Base-by-base conservation (phyloP, 2,113 vertebrate species). In the Perccottus glenii region DNA sequence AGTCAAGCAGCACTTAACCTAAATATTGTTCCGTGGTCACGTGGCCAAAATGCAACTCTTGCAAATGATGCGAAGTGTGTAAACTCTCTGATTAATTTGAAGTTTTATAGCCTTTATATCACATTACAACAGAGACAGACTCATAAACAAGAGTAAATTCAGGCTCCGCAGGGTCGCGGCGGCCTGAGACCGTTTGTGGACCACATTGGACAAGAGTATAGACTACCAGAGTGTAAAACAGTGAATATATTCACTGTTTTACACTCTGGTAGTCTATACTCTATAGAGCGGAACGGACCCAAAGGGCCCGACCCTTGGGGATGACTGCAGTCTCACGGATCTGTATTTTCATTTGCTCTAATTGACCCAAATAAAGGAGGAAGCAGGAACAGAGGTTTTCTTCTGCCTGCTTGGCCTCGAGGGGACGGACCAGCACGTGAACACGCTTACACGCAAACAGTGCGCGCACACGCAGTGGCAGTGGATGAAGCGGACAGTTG, bases 321-420 rank as follows among this genome's bases (percentile, higher is more conserved):
- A 53, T 15, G 60, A 50, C 49, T 56, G 46, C 59, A 47, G 56
- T 60, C 56, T 48, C 50, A 35, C 62, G 76, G 58, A 87, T 90
- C 81, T 88, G 86, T 89, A 50, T 87, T 87, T 88, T 90, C 88
- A 92, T 92, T 92, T 93, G 90, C 86, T 85, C 85, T 92, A 94
- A 94, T 94, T 95, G 94, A 95, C 94, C 93, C 92, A 94, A 89
- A 96, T 94, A 94, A 90, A 91, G 85, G 89, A 78, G 60, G 78
- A 64, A 59, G 46, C 83, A 75, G 81, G 79, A 84, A 82, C 82
- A 73, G 75, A 80, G 86, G 80, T 74, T 87, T 76, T 75, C 84
- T 90, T 75, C 84, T 91, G 61, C 58, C 68, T 72, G 69, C 36
- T 1, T 58, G 74, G 73, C 80, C 89, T 85, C 81, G 78, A 79